Evolutionary conservation across 2,888 invertebrate genomes (phyloP).

Genomic region (Micoletzkya japonica): DNA sequence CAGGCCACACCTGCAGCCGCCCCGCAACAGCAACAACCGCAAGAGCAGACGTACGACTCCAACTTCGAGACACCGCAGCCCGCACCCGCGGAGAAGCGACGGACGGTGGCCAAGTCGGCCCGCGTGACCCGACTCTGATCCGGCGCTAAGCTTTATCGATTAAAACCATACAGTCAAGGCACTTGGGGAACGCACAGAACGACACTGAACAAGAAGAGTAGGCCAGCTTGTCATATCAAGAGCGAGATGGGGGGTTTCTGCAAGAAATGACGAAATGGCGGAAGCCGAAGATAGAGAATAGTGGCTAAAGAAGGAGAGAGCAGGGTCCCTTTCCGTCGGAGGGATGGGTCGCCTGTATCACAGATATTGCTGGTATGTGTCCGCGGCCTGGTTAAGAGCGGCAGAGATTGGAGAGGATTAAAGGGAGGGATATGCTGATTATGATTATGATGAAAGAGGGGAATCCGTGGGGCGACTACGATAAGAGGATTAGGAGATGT

Average conservation of each 20-base stretch:
- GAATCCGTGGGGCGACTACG: neutral
- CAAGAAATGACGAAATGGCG: neutral
- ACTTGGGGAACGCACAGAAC: neutral
- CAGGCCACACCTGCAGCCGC: neutral
- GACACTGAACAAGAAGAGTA: neutral
- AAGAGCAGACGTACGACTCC: neutral
- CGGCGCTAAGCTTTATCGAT: neutral
- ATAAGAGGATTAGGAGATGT: neutral
- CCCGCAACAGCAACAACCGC: neutral
- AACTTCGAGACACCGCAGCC: neutral
- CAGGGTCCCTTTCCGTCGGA: neutral
- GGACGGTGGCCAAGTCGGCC: constrained; percentile 16
- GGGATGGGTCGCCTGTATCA: constrained; percentile 13
- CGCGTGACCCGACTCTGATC: neutral
- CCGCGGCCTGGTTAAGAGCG: neutral
- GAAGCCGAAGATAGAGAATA: neutral
- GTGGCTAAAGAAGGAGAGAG: neutral
- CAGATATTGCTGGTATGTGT: constrained; percentile 16
- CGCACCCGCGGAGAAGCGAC: neutral
- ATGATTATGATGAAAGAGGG: neutral
- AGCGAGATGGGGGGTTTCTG: neutral
- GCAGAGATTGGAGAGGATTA: neutral
- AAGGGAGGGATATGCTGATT: neutral
- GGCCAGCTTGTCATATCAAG: neutral
- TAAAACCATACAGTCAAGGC: neutral